Evolutionary conservation across 2,113 vertebrate genomes (phyloP).

Genomic region (Panthera uncia): DNA sequence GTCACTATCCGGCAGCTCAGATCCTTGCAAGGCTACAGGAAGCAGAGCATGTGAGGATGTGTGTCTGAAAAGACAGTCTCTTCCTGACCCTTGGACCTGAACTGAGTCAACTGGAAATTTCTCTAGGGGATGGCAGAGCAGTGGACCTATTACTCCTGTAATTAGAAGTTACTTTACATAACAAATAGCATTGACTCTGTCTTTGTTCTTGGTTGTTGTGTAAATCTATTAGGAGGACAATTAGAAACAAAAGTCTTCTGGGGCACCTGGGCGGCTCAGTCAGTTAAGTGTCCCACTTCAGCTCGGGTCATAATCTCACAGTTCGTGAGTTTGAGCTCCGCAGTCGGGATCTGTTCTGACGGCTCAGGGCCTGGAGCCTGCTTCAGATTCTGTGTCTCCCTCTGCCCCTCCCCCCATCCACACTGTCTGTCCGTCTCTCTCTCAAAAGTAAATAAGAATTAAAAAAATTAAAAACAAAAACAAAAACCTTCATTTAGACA

Average conservation of each 20-base stretch:
- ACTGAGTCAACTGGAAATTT: not conserved
- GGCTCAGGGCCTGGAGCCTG: too few species aligned
- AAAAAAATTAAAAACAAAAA: too few species aligned
- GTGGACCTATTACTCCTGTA: not conserved
- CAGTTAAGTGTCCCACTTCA: too few species aligned
- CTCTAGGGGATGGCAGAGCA: not conserved
- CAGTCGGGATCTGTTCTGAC: too few species aligned
- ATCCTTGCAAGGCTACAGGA: fast-evolving
- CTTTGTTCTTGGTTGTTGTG: not conserved
- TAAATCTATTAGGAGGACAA: not conserved
- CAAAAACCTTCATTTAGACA: not conserved
- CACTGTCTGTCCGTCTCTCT: too few species aligned
- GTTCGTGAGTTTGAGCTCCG: too few species aligned
- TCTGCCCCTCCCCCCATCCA: too few species aligned
- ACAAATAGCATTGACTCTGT: not conserved
- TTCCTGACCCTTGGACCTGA: not conserved
- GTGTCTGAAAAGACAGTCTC: not conserved
- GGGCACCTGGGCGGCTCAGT: too few species aligned
- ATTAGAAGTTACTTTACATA: not conserved
- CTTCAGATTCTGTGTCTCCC: too few species aligned
- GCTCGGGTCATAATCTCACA: too few species aligned
- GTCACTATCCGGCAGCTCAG: not conserved
- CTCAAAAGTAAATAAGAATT: too few species aligned
- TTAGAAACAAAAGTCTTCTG: not conserved
- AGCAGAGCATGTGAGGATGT: not conserved